Conservation (phyloP, 2,113 vertebrate genomes). For the Rhynchomys soricoides region DNA sequence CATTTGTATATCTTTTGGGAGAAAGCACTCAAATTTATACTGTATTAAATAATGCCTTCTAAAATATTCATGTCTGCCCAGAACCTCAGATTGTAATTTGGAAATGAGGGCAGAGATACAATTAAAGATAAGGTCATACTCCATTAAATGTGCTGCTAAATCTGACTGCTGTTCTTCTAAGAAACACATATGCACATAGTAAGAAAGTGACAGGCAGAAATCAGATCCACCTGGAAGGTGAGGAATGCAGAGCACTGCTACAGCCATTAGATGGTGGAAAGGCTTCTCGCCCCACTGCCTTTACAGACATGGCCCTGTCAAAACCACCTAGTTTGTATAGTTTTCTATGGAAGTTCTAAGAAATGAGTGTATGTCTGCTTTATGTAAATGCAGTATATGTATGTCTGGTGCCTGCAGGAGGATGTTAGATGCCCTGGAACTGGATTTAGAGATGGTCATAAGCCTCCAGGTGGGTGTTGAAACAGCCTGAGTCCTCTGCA, state of each 20-base stretch:
- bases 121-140: background rate
- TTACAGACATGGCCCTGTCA: background rate
- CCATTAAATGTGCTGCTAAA: background rate
- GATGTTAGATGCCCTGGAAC: background rate
- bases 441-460: background rate
- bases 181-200: background rate
- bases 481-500: background rate
- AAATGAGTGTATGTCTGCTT: background rate
- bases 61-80: background rate
- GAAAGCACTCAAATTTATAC: background rate
- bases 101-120: background rate
- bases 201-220: background rate
- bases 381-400: background rate
- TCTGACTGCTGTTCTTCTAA: background rate
- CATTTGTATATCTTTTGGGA: background rate
- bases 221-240: background rate
- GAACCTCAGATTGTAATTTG: background rate
- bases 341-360: background rate
- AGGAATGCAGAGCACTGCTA: background rate
- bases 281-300: background rate
- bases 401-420: background rate
- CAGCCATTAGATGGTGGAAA: background rate
- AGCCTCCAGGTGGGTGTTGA: background rate
- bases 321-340: background rate
- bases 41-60: background rate